Evolutionary conservation across 2,888 invertebrate genomes (phyloP).

Genomic region (Hofmannophila pseudospretella): DNA sequence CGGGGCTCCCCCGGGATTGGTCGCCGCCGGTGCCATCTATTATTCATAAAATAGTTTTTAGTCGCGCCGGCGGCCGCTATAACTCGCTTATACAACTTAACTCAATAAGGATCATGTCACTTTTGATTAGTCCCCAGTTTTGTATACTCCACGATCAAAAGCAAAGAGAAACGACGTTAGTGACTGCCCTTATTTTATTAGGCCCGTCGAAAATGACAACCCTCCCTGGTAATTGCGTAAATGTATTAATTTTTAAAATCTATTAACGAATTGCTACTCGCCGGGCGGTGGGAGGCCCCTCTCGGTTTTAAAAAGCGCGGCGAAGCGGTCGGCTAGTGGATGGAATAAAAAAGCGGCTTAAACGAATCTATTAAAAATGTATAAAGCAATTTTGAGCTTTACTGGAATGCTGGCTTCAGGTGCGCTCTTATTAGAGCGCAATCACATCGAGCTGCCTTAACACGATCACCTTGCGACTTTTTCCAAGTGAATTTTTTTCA

Average conservation of each 20-base stretch:
- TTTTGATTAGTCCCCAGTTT: conserved; percentile 68
- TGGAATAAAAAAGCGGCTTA: conserved; percentile 63
- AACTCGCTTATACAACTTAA: conserved; percentile 65
- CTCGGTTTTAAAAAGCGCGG: conserved; percentile 44
- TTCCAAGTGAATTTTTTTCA: too few relatives aligned
- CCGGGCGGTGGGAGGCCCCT: conserved; percentile 15
- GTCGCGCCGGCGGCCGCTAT: conserved; percentile 69
- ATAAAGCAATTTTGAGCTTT: conserved; percentile 57
- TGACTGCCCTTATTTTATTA: conserved; percentile 48
- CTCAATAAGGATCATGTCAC: conserved; percentile 76
- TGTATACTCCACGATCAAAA: conserved; percentile 59
- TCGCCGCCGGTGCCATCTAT: conserved; percentile 70
- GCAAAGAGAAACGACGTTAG: conserved; percentile 47
- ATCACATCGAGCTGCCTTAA: conserved; percentile 42
- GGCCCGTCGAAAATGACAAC: conserved; percentile 50
- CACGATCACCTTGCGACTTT: too few relatives aligned
- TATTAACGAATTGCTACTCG: conserved; percentile 57
- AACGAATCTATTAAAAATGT: conserved; percentile 71
- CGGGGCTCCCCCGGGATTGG: conserved; percentile 73
- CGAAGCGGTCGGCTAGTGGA: conserved; percentile 41
- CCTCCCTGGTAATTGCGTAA: conserved; percentile 51
- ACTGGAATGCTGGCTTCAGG: conserved; percentile 27
- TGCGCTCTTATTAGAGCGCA: conserved; percentile 43
- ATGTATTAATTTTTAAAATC: conserved; percentile 69
- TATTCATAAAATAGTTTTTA: conserved; percentile 79